Evolutionary conservation across 2,888 invertebrate species (phyloP), one percentile per base, ranked within the genome.

Genomic region (Oasisia sp.): DNA sequence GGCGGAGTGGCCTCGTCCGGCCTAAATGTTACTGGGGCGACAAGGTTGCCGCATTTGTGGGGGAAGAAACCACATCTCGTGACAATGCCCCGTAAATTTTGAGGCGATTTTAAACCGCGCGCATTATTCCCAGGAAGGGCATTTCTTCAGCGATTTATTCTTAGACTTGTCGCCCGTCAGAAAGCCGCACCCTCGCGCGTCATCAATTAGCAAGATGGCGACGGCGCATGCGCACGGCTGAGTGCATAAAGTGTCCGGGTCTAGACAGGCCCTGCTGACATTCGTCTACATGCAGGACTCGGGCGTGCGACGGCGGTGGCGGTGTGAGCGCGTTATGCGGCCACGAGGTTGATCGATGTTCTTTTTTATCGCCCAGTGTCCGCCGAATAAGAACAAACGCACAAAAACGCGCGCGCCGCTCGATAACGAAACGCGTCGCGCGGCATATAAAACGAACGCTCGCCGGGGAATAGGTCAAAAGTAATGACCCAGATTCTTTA

Each of bases 341-440:
- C 74, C 74, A 74, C 74, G 27, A n/a, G 19, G 14, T 74, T 74
- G 74, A 74, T 74, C 74, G 74, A 74, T 74, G 74, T 74, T 74
- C 74, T 74, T 74, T 74, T 74, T 74, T 74, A 74, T 74, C 74
- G 74, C 74, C 74, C 27, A 27, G 74, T 74, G 74, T 74, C 74
- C 74, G 74, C n/a, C 74, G 74, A 74, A 74, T 74, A 74, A 74
- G 74, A 74, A 74, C 74, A 74, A 74, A 74, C 74, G 74, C 74
- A 74, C 74, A 74, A 74, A 74, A 74, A 74, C 74, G 74, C 74
- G 27, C 74, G 3, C 74, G 27, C 27, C 74, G 74, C 7, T 74
- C 74, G 74, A 74, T 74, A 74, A 74, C 74, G 74, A 74, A 74
- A 19, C 27, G 74, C n/a, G 74, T 27, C 74, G 74, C 74, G 74